A percentile compares a stretch with the other conserved stretches of the same genome.
These are phyloP conservation scores for Rotaria magnacalcarata DNA, from an alignment of 2,888 invertebrate genomes.

Conservation along the genomic window DNA sequence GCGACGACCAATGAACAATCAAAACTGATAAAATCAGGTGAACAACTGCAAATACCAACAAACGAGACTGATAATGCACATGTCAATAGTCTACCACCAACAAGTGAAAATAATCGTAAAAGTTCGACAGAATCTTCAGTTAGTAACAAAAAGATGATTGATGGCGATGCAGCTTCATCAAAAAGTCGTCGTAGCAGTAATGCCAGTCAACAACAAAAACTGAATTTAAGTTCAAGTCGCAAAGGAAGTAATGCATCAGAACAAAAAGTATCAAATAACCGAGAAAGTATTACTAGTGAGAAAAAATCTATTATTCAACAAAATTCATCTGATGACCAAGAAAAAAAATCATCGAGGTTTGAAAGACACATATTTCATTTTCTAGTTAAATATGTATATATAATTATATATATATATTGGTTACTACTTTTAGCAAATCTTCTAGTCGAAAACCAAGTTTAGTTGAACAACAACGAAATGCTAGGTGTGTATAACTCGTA, in stretches of 20 bases:
- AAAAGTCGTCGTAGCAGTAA: neutral
- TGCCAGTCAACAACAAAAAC: neutral
- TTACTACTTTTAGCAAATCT: neutral
- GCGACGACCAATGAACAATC: no score
- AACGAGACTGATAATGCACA: neutral
- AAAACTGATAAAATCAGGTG: neutral
- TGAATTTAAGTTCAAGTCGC: neutral
- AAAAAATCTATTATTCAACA: neutral
- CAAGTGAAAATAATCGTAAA: neutral
- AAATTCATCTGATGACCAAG: neutral
- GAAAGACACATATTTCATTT: neutral
- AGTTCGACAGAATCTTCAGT: neutral
- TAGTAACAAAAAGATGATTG: neutral
- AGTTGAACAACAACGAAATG: neutral
- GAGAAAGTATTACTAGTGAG: neutral
- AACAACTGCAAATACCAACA: neutral
- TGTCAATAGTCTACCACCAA: neutral
- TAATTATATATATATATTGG: neutral
- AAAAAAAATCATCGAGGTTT: neutral
- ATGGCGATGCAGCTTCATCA: neutral
- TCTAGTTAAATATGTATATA: neutral
- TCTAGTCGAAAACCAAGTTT: neutral
- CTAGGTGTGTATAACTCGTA: neutral
- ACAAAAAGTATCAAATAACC: neutral
- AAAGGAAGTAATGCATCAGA: neutral